Evolutionary conservation across 2,888 invertebrate species (phyloP).

Genomic region (Erpobdella octoculata): DNA sequence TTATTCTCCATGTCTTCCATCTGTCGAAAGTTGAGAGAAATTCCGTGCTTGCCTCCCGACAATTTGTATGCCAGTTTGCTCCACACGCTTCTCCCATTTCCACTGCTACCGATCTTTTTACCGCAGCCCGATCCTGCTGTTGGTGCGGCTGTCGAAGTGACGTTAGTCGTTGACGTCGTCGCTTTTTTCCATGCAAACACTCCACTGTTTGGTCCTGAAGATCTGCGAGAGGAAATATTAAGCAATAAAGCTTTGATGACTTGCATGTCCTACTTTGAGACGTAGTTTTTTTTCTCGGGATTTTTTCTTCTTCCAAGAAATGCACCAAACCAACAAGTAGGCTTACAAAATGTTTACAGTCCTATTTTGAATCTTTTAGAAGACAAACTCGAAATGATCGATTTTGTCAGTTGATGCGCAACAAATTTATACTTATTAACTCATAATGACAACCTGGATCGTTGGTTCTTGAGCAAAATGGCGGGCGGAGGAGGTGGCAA

Average conservation of each 20-base stretch:
- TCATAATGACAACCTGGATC: conserved; percentile 12
- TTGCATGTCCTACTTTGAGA: too few relatives aligned
- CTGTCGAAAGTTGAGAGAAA: conserved; percentile 13
- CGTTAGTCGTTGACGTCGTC: neutral
- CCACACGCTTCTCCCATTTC: conserved; percentile 17
- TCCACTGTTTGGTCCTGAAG: conserved; percentile 12
- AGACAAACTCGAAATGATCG: too few relatives aligned
- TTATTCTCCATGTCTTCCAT: conserved; percentile 26
- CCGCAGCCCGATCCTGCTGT: neutral
- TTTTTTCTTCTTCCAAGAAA: too few relatives aligned
- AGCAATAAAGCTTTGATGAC: too few relatives aligned
- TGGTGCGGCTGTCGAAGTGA: neutral
- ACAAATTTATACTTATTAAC: too few relatives aligned
- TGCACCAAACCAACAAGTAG: too few relatives aligned
- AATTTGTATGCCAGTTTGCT: conserved; percentile 9
- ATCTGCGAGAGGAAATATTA: too few relatives aligned
- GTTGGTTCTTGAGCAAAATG: conserved; percentile 17
- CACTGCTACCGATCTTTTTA: neutral
- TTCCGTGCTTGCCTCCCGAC: conserved; percentile 22
- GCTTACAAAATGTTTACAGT: too few relatives aligned
- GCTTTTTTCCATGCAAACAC: conserved; percentile 13
- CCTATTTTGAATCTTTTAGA: too few relatives aligned
- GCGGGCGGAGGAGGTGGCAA: conserved; percentile 15
- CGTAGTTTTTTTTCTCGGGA: too few relatives aligned
- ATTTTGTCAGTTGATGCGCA: too few relatives aligned